These are phyloP conservation scores for Sinhomidia bicolor DNA, from an alignment of 2,888 invertebrate species.

Conservation along the genomic window DNA sequence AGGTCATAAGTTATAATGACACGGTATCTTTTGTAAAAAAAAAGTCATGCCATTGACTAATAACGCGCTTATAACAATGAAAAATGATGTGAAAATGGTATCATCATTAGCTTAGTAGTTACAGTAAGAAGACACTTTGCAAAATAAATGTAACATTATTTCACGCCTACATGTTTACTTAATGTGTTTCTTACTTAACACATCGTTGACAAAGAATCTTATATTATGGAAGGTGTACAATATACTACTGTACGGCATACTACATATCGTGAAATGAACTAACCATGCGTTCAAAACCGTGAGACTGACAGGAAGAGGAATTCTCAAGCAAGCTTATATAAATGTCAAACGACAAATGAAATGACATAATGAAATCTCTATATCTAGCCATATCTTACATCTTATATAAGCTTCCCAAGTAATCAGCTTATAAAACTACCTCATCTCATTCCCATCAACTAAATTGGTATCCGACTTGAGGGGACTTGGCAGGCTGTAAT, in stretches of 20 bases:
- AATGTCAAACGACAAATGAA: slow-evolving; percentile 19
- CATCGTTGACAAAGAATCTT: neutral
- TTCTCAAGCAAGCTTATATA: slow-evolving; percentile 33
- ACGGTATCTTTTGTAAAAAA: neutral
- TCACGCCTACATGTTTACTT: slow-evolving; percentile 24
- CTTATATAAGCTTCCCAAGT: neutral
- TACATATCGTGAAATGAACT: neutral
- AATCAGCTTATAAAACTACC: neutral
- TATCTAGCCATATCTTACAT: neutral
- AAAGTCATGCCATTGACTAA: slow-evolving; percentile 43
- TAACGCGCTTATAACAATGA: neutral
- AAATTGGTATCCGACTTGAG: neutral
- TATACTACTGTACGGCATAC: no score
- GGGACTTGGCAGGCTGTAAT: no score
- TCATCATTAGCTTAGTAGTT: neutral
- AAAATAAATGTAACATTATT: neutral
- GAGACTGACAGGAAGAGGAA: slow-evolving; percentile 56
- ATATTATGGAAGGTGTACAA: neutral
- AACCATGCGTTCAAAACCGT: slow-evolving; percentile 52
- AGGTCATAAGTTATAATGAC: neutral
- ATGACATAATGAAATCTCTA: neutral
- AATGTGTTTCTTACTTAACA: neutral
- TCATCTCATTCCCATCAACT: slow-evolving; percentile 22
- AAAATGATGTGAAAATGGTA: slow-evolving; percentile 30
- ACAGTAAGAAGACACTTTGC: neutral